These are phyloP conservation scores for Psephotus haematonotus DNA, from an alignment of 2,113 vertebrate species.

Conservation along the genomic window DNA sequence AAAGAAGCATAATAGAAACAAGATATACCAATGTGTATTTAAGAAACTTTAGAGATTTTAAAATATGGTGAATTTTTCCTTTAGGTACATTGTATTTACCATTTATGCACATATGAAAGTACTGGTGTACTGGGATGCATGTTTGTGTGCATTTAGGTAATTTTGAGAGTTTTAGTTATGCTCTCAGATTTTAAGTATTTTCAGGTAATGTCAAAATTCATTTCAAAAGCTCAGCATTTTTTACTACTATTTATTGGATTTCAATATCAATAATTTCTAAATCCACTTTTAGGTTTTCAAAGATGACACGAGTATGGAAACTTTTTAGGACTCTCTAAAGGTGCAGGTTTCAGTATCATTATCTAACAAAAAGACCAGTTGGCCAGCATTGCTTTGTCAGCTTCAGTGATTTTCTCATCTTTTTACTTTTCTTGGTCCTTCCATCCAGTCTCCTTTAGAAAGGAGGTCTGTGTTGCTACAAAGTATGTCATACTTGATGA, in stretches of 20 bases:
- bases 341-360: background rate
- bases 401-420: background rate
- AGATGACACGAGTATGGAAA: background rate
- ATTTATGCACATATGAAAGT: background rate
- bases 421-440: background rate
- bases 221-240: background rate
- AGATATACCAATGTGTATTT: rapidly evolving
- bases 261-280: background rate
- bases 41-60: background rate
- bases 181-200: background rate
- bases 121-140: background rate
- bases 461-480: background rate
- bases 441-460: background rate
- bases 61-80: background rate
- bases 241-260: background rate
- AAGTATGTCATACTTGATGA: background rate
- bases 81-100: background rate
- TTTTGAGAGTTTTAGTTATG: background rate
- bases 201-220: background rate
- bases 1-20: background rate
- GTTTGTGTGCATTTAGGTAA: background rate
- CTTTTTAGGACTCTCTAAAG: background rate
- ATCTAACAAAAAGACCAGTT: background rate
- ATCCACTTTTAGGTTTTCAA: background rate
- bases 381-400: background rate